Evolutionary conservation across 1,140 invertebrate species (phyloP).

Genomic region (Pseudomyrmex flavicornis): DNA sequence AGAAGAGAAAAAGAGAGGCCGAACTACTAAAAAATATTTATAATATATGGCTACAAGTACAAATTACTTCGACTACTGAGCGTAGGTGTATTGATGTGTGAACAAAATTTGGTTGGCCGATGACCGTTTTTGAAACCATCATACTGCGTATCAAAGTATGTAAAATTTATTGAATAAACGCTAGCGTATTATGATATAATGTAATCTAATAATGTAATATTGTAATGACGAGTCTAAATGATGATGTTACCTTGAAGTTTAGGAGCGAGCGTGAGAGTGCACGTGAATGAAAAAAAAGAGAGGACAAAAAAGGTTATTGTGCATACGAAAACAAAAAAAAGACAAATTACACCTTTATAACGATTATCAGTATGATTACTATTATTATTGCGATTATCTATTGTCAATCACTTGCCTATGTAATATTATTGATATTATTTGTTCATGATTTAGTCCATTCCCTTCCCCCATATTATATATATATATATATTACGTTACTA

Average conservation of each 20-base stretch:
- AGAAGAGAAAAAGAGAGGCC: constrained; percentile 79
- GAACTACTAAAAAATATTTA: constrained; percentile 85
- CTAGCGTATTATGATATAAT: constrained; percentile 86
- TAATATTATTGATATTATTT: constrained; percentile 64
- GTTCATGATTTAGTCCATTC: constrained; percentile 52
- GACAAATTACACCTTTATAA: constrained; percentile 80
- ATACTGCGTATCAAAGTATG: constrained; percentile 86
- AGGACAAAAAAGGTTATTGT: constrained; percentile 83
- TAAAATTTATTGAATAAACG: constrained; percentile 86
- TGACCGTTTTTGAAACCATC: constrained; percentile 86
- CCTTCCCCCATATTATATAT: constrained; percentile 29
- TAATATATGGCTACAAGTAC: constrained; percentile 86
- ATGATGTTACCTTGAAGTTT: constrained; percentile 85
- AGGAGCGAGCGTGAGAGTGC: constrained; percentile 83
- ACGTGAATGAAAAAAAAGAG: constrained; percentile 78
- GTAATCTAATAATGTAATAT: constrained; percentile 86
- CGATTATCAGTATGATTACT: constrained; percentile 75
- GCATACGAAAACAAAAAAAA: constrained; percentile 82
- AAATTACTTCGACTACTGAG: constrained; percentile 86
- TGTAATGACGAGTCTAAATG: constrained; percentile 86
- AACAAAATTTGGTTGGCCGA: constrained; percentile 86
- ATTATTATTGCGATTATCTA: constrained; percentile 81
- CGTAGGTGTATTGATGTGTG: constrained; percentile 86
- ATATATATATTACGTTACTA: constrained; percentile 46
- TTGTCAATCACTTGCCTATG: constrained; percentile 74